phyloP scores from a whole-genome alignment of 2,888 invertebrate species.

The Tipula helvola region DNA sequence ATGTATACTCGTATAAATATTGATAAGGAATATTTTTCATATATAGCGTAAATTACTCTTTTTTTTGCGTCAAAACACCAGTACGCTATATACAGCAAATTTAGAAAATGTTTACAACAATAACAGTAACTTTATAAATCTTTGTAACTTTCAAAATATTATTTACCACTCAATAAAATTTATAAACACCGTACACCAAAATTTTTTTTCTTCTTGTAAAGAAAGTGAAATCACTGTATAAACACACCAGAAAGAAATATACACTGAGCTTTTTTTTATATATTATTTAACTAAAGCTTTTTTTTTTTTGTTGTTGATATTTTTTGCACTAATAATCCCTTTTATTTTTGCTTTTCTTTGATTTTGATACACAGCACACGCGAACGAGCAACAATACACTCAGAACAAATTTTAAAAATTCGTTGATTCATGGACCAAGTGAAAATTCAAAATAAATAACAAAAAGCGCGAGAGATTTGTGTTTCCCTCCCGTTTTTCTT shows the following conservation, averaged over 20 bases:
- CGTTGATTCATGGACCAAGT: neutral
- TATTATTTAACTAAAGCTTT: neutral
- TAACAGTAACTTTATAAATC: neutral
- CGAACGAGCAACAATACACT: neutral
- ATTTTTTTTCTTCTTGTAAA: neutral
- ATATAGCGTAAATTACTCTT: neutral
- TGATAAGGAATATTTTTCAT: neutral
- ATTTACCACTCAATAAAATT: neutral
- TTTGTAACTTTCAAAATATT: neutral
- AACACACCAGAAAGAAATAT: neutral
- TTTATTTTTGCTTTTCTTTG: neutral
- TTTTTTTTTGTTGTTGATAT: neutral
- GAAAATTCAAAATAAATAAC: conserved; percentile 4
- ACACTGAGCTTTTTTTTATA: neutral
- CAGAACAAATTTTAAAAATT: neutral
- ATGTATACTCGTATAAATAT: neutral
- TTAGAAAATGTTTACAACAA: neutral
- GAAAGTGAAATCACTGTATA: neutral
- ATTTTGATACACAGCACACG: neutral
- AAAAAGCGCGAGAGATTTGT: neutral
- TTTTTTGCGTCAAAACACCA: neutral
- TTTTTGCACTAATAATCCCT: neutral
- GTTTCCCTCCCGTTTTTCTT: neutral
- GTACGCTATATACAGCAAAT: neutral
- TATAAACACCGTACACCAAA: neutral